These are phyloP conservation scores for Caiman crocodilus DNA, from an alignment of 2,797 vertebrate genomes.

Conservation along the genomic window DNA sequence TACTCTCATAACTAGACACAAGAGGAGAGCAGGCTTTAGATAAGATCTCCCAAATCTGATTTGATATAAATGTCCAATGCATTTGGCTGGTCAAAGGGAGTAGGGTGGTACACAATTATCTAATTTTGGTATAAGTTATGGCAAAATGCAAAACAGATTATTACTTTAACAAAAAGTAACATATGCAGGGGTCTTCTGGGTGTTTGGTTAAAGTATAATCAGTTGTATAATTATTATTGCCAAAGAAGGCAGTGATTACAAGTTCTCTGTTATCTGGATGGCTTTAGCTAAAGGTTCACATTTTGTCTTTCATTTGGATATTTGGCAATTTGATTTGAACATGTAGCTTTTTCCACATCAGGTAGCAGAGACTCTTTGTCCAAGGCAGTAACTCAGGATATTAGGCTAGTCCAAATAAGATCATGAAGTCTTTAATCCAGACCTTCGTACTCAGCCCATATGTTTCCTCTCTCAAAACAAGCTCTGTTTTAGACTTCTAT, in stretches of 20 bases:
- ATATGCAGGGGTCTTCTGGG: background rate
- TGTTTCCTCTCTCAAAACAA: conserved; percentile 41
- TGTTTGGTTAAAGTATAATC: background rate
- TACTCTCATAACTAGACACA: background rate
- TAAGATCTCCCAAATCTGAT: background rate
- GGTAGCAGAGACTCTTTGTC: conserved; percentile 44
- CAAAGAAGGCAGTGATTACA: conserved; percentile 2
- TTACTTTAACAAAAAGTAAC: background rate
- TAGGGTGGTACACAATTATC: background rate
- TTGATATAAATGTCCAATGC: conserved; percentile 5
- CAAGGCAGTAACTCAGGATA: conserved; percentile 5
- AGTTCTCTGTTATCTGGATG: background rate
- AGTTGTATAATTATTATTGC: background rate
- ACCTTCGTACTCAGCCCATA: background rate
- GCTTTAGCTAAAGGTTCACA: conserved; percentile 11
- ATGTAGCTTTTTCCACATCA: background rate
- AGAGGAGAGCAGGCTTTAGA: background rate
- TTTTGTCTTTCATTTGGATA: conserved; percentile 19
- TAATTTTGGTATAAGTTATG: background rate
- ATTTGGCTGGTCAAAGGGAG: background rate
- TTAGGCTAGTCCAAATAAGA: conserved; percentile 28
- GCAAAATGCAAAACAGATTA: background rate
- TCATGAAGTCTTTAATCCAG: conserved; percentile 29
- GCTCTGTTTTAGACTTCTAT: conserved; percentile 10
- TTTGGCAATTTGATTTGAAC: background rate